A percentile compares a stretch with the other conserved stretches of the same genome.
These are phyloP conservation scores for Masticophis lateralis DNA, from an alignment of 2,797 vertebrate genomes.

Conservation along the genomic window DNA sequence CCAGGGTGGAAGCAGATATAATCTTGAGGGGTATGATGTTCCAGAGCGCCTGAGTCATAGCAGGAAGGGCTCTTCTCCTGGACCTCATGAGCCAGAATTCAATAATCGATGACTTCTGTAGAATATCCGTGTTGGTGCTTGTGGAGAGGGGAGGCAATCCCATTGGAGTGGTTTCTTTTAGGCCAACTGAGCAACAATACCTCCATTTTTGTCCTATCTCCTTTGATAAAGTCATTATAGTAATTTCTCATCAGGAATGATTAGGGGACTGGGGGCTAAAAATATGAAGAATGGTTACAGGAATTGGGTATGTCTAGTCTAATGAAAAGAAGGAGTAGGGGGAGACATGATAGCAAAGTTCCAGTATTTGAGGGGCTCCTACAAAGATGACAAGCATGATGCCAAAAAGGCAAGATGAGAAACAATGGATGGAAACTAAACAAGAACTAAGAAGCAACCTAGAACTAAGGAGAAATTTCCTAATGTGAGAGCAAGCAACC, in stretches of 20 bases:
- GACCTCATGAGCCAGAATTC: not conserved
- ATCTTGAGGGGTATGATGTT: not conserved
- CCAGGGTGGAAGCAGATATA: not conserved
- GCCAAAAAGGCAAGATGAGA: not conserved
- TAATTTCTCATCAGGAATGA: not conserved
- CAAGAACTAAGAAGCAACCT: not conserved
- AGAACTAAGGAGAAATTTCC: not conserved
- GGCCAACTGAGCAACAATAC: not conserved
- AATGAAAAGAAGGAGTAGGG: not conserved
- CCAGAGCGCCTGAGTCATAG: not conserved
- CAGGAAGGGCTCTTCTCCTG: not conserved
- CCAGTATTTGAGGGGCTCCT: not conserved
- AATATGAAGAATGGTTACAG: not conserved
- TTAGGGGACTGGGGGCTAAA: not conserved
- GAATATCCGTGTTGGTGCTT: not conserved
- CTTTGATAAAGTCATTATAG: not conserved
- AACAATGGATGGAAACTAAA: not conserved
- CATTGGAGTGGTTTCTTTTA: not conserved
- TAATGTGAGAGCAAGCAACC: not conserved
- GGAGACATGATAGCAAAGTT: not conserved
- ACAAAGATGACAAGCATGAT: not conserved
- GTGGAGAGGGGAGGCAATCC: not conserved
- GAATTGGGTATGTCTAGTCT: not conserved
- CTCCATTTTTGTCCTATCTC: not conserved
- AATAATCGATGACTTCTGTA: not conserved